Conservation (phyloP, 2,113 vertebrate genomes). For the Fukomys damarensis region DNA sequence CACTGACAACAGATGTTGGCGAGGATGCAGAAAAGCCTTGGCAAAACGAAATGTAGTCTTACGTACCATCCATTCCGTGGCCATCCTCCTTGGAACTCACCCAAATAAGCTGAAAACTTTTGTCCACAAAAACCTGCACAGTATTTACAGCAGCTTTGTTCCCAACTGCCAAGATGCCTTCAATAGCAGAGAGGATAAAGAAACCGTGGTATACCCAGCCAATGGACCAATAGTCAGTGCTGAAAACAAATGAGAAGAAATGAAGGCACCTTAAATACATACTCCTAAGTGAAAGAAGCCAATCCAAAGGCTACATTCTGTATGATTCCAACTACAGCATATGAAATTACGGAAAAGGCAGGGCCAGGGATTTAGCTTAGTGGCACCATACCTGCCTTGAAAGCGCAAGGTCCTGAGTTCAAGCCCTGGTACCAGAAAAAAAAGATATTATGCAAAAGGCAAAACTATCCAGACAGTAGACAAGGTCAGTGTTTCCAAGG, state of each 20-base stretch:
- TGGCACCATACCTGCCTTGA: too few species aligned
- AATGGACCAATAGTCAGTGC: not conserved
- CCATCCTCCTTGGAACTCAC: not conserved
- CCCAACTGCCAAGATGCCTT: not conserved
- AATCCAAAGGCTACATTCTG: not conserved
- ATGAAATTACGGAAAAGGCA: not conserved
- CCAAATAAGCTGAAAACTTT: not conserved
- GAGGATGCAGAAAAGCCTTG: not conserved
- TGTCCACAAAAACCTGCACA: not conserved
- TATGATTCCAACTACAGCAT: not conserved
- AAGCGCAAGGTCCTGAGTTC: too few species aligned
- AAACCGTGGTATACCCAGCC: not conserved
- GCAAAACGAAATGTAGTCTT: not conserved
- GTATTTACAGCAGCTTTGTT: not conserved
- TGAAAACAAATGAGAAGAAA: conserved; percentile 6
- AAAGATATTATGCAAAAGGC: not conserved
- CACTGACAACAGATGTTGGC: not conserved
- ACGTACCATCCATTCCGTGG: not conserved
- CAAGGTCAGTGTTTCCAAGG: not conserved
- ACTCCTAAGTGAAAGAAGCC: not conserved
- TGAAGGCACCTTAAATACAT: not conserved
- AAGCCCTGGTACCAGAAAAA: too few species aligned
- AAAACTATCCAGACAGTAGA: not conserved
- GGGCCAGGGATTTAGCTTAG: too few species aligned
- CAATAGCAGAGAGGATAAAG: too few species aligned